phyloP scores from a whole-genome alignment of 2,113 vertebrate genomes.

The Misgurnus mizolepis region DNA sequence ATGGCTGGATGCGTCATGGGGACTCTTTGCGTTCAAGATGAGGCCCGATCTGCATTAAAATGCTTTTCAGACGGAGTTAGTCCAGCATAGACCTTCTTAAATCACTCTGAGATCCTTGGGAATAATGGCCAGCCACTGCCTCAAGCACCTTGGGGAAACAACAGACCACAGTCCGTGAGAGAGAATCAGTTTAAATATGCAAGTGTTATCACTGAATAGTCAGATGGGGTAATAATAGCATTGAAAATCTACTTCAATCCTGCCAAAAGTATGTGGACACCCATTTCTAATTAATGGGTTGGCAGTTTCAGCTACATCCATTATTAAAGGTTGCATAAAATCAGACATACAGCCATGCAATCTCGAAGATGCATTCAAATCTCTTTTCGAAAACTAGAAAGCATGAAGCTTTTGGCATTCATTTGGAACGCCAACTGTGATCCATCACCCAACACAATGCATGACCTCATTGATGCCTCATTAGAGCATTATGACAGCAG shows the following conservation, averaged over 20 bases:
- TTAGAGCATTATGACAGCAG: too few relatives aligned
- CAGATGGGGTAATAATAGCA: neutral
- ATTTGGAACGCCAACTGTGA: too few relatives aligned
- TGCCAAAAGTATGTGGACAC: too few relatives aligned
- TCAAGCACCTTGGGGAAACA: constrained; percentile 18
- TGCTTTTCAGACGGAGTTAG: constrained; percentile 13
- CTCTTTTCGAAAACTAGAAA: too few relatives aligned
- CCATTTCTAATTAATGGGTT: neutral
- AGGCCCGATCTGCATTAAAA: constrained; percentile 51
- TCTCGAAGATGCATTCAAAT: too few relatives aligned
- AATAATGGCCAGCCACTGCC: constrained; percentile 19
- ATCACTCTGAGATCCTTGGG: constrained; percentile 13
- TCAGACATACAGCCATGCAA: too few relatives aligned
- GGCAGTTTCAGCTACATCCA: neutral
- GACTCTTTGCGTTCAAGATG: constrained; percentile 48
- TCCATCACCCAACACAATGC: too few relatives aligned
- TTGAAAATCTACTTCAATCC: neutral
- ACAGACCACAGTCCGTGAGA: constrained; percentile 1
- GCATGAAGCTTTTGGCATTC: too few relatives aligned
- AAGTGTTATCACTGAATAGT: constrained; percentile 1
- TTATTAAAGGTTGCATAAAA: too few relatives aligned
- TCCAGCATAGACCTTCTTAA: constrained; percentile 4
- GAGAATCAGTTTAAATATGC: neutral
- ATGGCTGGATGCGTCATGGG: constrained; percentile 51
- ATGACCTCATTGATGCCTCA: too few relatives aligned